Evolutionary conservation across 2,888 invertebrate genomes (phyloP), one percentile per base, ranked within the genome.

Genomic region (Megamerina dolium): DNA sequence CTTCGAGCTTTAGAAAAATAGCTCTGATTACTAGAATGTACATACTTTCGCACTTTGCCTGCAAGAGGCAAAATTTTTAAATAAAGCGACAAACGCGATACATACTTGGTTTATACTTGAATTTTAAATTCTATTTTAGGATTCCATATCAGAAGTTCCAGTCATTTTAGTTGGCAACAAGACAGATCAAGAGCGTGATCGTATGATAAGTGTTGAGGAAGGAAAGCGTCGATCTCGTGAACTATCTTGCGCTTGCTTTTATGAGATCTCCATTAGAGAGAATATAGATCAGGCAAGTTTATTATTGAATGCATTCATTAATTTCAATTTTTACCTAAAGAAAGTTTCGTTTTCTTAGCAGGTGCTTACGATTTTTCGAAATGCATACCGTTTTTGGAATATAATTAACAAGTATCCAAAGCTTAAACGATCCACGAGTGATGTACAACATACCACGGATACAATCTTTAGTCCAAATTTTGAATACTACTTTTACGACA

Each of bases 151-250:
- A 33, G 85, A 86, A 48, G 80, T 83, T 1, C 87, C 87, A 0
- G 87, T 89, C 16, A 79, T 87, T 36, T 74, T 90, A 53, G 87
- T 90, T 10, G 90, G 85, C 9, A 90, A 90, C 64, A 88, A 90
- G 70, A 78, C 77, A 14, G 90, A 90, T 66, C 82, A 85, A 66
- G 83, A 83, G 2, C 8, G 8, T 8, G 90, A 90, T 68, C 76
- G 89, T 44, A 88, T 89, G 86, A 84, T 87, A n/a, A 75, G 76
- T 33, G 72, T 77, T 0, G 84, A 85, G 51, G 87, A 87, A 57
- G 87, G 87, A 2, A 81, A 81, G 60, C 75, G 80, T 8, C 74
- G 86, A 33, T 84, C 84, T 59, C 80, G 82, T 57, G 87, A 87
- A 66, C 82, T 87, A 47, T 84, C 85, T 46, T 88, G 87, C 60